Evolutionary conservation across 2,888 invertebrate genomes (phyloP).

Genomic region (Drosophila austrosaltans): DNA sequence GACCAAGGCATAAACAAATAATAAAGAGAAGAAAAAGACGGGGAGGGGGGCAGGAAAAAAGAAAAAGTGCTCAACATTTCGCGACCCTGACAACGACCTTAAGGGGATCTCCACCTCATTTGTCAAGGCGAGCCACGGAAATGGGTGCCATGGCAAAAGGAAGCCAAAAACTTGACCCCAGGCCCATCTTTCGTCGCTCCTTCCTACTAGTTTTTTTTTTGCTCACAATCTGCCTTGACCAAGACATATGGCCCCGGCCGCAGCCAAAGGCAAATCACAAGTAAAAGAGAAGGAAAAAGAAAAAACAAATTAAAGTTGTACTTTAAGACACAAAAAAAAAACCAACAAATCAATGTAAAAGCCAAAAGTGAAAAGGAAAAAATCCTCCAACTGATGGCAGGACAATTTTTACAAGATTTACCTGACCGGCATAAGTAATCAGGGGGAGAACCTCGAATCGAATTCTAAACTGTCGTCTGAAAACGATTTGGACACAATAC

Average conservation of each 20-base stretch:
- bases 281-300: not conserved
- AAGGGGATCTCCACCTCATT: conserved; percentile 69
- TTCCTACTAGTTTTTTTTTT: conserved; percentile 1
- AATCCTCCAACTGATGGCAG: conserved; percentile 15
- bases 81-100: conserved; percentile 78
- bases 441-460: conserved; percentile 56
- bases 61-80: conserved; percentile 49
- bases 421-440: conserved; percentile 77
- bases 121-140: conserved; percentile 63
- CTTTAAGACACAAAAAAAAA: conserved; percentile 56
- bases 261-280: conserved; percentile 31
- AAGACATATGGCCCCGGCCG: conserved; percentile 52
- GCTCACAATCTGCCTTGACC: conserved; percentile 27
- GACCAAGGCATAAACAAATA: conserved; percentile 76
- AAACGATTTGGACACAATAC: conserved; percentile 70
- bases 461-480: conserved; percentile 73
- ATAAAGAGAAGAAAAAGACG: conserved; percentile 52
- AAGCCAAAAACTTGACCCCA: conserved; percentile 50
- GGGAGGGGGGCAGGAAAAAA: not conserved
- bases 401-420: conserved; percentile 70
- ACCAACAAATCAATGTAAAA: conserved; percentile 31
- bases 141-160: conserved; percentile 15
- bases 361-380: conserved; percentile 37
- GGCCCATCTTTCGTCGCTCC: conserved; percentile 39
- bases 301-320: conserved; percentile 70